These are phyloP conservation scores for Danaus plexippus DNA, from an alignment of 1,140 invertebrate species.

Conservation along the genomic window DNA sequence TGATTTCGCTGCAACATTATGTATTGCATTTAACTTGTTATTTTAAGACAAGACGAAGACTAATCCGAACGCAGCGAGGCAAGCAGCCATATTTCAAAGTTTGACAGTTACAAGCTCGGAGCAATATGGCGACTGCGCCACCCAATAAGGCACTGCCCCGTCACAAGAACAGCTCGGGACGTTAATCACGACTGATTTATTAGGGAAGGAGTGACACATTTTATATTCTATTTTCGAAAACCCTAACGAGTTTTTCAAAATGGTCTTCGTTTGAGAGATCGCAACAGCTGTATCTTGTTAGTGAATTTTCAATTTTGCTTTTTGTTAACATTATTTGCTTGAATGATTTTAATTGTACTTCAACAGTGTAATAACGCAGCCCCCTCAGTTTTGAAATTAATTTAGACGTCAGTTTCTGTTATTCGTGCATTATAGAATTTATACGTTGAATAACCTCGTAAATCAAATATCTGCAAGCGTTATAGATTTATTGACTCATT, in stretches of 20 bases:
- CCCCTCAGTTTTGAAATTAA: constrained; percentile 34
- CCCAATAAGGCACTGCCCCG: constrained; percentile 65
- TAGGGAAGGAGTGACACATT: constrained; percentile 68
- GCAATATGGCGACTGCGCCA: constrained; percentile 68
- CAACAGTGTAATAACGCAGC: constrained; percentile 33
- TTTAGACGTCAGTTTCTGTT: constrained; percentile 38
- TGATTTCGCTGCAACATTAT: constrained; percentile 29
- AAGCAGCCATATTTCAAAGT: constrained; percentile 62
- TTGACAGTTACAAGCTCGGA: constrained; percentile 67
- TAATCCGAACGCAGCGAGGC: constrained; percentile 53
- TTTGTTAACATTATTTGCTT: constrained; percentile 65
- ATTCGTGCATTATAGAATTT: constrained; percentile 46
- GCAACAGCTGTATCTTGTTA: constrained; percentile 70
- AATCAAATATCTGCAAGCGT: constrained; percentile 48
- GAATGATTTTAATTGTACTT: constrained; percentile 35
- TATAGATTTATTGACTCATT: constrained; percentile 57
- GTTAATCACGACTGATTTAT: constrained; percentile 70
- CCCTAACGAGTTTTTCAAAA: constrained; percentile 67
- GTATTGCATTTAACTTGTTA: constrained; percentile 33
- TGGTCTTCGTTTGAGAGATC: constrained; percentile 46
- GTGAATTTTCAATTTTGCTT: constrained; percentile 48
- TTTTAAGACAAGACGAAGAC: constrained; percentile 63
- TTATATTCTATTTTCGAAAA: constrained; percentile 71
- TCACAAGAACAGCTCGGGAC: constrained; percentile 59
- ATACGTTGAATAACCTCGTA: constrained; percentile 46